Evolutionary conservation across 2,888 invertebrate genomes (phyloP).

Genomic region (Spilarctia lutea): DNA sequence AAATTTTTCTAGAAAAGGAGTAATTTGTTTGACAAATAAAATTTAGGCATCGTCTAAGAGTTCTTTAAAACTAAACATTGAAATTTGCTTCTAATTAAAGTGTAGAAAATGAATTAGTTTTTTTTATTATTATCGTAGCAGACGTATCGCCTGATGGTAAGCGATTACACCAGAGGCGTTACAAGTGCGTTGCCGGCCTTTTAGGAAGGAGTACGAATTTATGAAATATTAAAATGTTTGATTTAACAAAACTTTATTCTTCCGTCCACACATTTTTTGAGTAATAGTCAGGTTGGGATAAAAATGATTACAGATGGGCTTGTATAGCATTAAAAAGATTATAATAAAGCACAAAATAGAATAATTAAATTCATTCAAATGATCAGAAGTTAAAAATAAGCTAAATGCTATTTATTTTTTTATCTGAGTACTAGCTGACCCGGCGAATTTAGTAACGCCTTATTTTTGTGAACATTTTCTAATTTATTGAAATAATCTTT

Average conservation of each 20-base stretch:
- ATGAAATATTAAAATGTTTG: conserved; percentile 1
- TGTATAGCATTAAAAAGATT: background rate
- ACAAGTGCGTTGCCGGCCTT: no score
- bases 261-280: background rate
- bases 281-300: background rate
- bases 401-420: background rate
- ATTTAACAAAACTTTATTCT: background rate
- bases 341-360: background rate
- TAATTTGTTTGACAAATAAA: conserved; percentile 30
- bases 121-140: no score
- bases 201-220: no score
- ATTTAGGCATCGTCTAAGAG: conserved; percentile 23
- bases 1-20: conserved; percentile 8
- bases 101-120: conserved; percentile 13
- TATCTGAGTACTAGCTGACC: no score
- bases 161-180: no score
- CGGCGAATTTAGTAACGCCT: no score
- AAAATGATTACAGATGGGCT: background rate
- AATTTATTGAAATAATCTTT: no score
- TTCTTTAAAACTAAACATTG: conserved; percentile 27
- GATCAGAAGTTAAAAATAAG: background rate
- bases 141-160: no score
- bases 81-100: conserved; percentile 22
- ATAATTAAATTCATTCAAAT: background rate
- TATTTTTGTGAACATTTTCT: no score